Conservation (phyloP, 2,797 vertebrate genomes). For the Alca torda region DNA sequence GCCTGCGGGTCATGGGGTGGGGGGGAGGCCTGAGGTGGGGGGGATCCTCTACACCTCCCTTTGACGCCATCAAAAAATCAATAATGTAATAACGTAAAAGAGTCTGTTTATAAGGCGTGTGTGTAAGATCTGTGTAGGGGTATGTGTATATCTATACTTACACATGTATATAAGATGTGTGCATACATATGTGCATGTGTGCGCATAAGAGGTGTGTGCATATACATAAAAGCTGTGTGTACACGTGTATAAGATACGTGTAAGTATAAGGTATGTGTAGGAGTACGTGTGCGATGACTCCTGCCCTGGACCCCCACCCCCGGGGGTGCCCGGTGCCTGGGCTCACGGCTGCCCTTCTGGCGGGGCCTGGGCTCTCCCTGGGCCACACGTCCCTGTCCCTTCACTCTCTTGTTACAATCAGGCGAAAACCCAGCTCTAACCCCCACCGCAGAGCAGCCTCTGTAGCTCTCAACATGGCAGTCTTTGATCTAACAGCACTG, state of each 20-base stretch:
- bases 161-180: not conserved
- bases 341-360: not conserved
- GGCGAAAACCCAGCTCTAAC: not conserved
- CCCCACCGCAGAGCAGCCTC: not conserved
- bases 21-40: not conserved
- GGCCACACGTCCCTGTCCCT: not conserved
- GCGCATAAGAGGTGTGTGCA: no score
- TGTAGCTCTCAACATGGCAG: not conserved
- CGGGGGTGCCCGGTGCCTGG: not conserved
- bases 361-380: not conserved
- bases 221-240: not conserved
- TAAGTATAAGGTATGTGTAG: fast-evolving
- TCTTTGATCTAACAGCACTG: not conserved
- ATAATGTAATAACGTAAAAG: not conserved
- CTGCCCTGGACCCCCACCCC: not conserved
- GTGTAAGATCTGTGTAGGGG: no score
- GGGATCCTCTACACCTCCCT: not conserved
- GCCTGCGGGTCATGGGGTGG: no score
- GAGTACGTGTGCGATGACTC: fast-evolving
- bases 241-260: fast-evolving
- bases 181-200: no score
- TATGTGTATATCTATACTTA: no score
- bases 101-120: not conserved
- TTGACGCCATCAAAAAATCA: not conserved
- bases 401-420: fast-evolving